Conservation (phyloP, 1,140 invertebrate species). For the Bombus soroeensis region DNA sequence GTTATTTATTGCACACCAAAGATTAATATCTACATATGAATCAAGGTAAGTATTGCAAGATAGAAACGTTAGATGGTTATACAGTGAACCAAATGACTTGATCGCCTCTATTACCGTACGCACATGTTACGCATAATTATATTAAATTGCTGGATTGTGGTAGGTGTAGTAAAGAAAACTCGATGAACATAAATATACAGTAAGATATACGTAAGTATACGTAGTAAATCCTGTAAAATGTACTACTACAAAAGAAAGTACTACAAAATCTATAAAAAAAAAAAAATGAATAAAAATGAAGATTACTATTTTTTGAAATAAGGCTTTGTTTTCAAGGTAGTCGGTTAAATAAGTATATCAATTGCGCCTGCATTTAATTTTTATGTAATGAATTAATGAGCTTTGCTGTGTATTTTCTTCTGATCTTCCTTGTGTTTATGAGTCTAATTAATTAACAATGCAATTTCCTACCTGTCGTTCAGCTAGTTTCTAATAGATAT, state of each 20-base stretch:
- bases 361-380: background rate
- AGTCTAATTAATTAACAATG: background rate
- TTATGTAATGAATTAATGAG: too few species aligned
- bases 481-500: too few species aligned
- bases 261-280: too few species aligned
- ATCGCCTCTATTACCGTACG: constrained; percentile 54
- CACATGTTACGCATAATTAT: constrained; percentile 67
- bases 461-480: background rate
- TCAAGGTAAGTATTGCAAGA: constrained; percentile 16
- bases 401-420: too few species aligned
- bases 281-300: background rate
- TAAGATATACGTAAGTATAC: too few species aligned
- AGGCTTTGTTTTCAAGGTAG: background rate
- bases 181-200: background rate
- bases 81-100: background rate
- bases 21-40: constrained; percentile 20
- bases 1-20: constrained; percentile 8
- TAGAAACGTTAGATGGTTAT: constrained; percentile 33
- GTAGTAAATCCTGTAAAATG: too few species aligned
- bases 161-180: constrained; percentile 24
- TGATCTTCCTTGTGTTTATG: background rate
- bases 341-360: background rate
- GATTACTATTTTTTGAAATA: background rate
- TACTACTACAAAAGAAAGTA: background rate
- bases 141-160: constrained; percentile 43